Percentiles rank a stretch among this genome's conserved stretches.
phyloP scores from a whole-genome alignment of 2,113 vertebrate species.

The Epinephelus fuscoguttatus region DNA sequence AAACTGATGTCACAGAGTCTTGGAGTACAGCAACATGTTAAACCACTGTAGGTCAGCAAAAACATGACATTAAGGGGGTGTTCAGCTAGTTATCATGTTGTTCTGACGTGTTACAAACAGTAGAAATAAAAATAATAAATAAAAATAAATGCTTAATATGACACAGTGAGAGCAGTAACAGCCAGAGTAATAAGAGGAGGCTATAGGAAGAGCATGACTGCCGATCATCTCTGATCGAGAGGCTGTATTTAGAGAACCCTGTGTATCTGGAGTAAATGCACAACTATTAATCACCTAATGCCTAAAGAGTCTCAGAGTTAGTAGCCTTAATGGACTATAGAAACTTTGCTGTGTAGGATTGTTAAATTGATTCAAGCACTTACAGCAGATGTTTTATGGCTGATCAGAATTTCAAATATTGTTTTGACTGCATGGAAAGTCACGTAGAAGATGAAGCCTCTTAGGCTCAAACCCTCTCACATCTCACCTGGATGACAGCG shows the following conservation, averaged over 20 bases:
- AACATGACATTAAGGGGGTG: too few relatives aligned
- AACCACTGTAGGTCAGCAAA: too few relatives aligned
- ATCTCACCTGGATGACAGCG: constrained; percentile 88
- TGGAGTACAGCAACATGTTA: too few relatives aligned
- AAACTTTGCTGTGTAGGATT: neutral
- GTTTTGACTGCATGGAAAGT: neutral
- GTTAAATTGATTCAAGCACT: neutral
- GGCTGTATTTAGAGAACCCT: neutral
- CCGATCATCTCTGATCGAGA: neutral
- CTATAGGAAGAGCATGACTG: neutral
- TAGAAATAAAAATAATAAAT: too few relatives aligned
- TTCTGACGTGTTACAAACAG: neutral
- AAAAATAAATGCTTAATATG: neutral
- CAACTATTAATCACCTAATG: constrained; percentile 13
- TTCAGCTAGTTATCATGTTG: too few relatives aligned
- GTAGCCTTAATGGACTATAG: constrained; percentile 15
- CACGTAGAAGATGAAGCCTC: neutral
- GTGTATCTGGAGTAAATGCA: constrained; percentile 10
- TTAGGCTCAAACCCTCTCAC: neutral
- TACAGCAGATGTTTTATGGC: neutral
- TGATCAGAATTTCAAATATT: neutral
- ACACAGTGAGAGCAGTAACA: neutral
- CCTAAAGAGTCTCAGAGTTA: neutral
- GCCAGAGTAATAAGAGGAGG: neutral
- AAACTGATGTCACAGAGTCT: too few relatives aligned